These are phyloP conservation scores for Cassiopea xamachana DNA, from an alignment of 30 jellyfish, hydroid and myxozoan genomes.

Conservation along the genomic window DNA sequence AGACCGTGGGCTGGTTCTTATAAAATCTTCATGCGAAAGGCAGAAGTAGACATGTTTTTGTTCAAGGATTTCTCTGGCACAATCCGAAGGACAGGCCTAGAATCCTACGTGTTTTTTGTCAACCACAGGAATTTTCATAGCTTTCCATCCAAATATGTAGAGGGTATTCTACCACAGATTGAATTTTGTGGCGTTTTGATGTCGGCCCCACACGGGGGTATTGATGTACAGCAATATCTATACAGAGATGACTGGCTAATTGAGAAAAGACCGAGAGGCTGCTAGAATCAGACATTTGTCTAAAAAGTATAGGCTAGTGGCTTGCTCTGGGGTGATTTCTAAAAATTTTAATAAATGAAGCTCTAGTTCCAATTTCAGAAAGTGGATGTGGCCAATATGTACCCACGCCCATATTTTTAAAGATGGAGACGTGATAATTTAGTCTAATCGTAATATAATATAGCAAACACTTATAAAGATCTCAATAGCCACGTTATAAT, in stretches of 20 bases:
- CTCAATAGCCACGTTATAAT: too few species aligned
- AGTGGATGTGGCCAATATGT: too few species aligned
- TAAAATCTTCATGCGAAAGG: constrained; percentile 40
- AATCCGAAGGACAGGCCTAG: constrained; percentile 84
- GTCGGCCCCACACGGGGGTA: constrained; percentile 86
- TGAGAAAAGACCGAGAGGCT: constrained; percentile 82
- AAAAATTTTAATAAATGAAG: too few species aligned
- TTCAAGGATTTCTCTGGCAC: constrained; percentile 56
- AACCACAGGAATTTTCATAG: constrained; percentile 84
- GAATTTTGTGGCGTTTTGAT: constrained; percentile 75
- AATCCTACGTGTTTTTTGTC: constrained; percentile 83
- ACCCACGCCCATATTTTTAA: too few species aligned
- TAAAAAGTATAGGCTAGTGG: too few species aligned
- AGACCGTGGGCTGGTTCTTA: constrained; percentile 85
- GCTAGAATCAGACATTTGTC: background rate
- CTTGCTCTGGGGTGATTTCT: too few species aligned
- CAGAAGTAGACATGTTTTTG: constrained; percentile 86
- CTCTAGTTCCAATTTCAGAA: too few species aligned
- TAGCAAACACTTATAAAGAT: too few species aligned
- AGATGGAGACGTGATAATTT: too few species aligned
- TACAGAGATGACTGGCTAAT: constrained; percentile 88
- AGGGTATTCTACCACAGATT: constrained; percentile 69
- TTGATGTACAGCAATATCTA: constrained; percentile 78
- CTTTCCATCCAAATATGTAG: constrained; percentile 71
- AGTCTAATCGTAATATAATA: too few species aligned